Evolutionary conservation across 2,113 vertebrate genomes (phyloP), one percentile per base, ranked within the genome.

Genomic region (Suricata suricatta): DNA sequence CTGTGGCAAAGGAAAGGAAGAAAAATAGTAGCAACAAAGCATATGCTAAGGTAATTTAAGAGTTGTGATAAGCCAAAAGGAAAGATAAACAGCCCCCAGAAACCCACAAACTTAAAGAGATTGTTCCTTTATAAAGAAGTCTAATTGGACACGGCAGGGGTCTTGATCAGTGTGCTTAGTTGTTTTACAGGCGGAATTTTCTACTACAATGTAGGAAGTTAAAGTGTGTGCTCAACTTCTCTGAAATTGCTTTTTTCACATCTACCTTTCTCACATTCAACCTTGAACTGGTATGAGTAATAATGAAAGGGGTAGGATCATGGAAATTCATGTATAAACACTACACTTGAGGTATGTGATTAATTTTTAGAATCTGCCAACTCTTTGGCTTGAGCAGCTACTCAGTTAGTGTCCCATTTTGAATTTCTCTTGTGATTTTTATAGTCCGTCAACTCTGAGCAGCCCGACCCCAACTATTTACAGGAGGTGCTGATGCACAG

Each of bases 41-140:
- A 94, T 97, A 95, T 97, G 88, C 76, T 94, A 83, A 98, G 90
- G 97, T 97, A 98, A 96, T 98, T 97, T 86, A 96, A 94, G 97
- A 96, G 97, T 82, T 95, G 96, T 54, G 90, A 96, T 87, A 98
- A 96, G 79, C 93, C 96, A 87, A 96, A 97, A 97, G 95, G 91
- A 97, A 93, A 86, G 94, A 98, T 88, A 95, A 97, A 97, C 85
- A 97, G 95, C 81, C 94, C 63, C 93, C 91, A 96, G 97, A 96
- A 96, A 98, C 97, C 60, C 72, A 88, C 88, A 35, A 89, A 96
- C 83, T 91, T 96, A 97, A 97, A 98, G 93, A 96, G 85, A 64
- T 96, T 97, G 77, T 74, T 97, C 88, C 88, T 95, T 93, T 96
- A 85, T 93, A 97, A 95, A 93, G 90, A 96, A 89, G 85, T 94